Conservation (phyloP, 2,888 invertebrate genomes). For the Trissonchulus latispiculum region DNA sequence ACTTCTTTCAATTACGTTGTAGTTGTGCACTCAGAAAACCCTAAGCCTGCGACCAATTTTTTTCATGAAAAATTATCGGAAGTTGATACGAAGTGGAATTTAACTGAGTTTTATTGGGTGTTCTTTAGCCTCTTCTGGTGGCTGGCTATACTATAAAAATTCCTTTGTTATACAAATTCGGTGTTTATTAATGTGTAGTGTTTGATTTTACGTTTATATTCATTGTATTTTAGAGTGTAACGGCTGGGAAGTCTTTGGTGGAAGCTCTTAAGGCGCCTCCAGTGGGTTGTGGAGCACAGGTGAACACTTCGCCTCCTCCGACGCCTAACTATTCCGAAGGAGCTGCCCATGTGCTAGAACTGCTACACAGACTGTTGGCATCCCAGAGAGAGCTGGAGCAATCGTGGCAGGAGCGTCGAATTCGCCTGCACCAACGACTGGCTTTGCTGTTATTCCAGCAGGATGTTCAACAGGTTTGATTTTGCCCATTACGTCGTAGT, state of each 20-base stretch:
- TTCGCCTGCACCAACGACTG: conserved; percentile 83
- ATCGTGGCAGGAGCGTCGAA: conserved; percentile 85
- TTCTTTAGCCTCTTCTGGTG: no score
- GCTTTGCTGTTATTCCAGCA: conserved; percentile 87
- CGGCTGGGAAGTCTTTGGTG: conserved; percentile 47
- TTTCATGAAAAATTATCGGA: no score
- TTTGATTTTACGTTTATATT: not conserved
- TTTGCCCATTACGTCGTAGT: no score
- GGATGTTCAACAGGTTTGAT: conserved; percentile 76
- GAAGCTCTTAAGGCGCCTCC: conserved; percentile 21
- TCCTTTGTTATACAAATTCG: no score
- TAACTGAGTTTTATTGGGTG: no score
- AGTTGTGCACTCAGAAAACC: no score
- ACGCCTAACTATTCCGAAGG: conserved; percentile 51
- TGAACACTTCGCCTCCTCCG: conserved; percentile 37
- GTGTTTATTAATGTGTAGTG: no score
- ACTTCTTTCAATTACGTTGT: no score
- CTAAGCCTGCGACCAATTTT: no score
- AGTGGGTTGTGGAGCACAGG: not conserved
- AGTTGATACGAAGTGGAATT: no score
- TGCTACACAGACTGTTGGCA: conserved; percentile 89
- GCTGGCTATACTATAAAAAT: no score
- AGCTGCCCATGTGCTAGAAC: conserved; percentile 86
- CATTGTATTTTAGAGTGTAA: conserved; percentile 45
- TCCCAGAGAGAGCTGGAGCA: conserved; percentile 87